Conservation (phyloP, 2,797 vertebrate genomes). For the Loriculus beryllinus region DNA sequence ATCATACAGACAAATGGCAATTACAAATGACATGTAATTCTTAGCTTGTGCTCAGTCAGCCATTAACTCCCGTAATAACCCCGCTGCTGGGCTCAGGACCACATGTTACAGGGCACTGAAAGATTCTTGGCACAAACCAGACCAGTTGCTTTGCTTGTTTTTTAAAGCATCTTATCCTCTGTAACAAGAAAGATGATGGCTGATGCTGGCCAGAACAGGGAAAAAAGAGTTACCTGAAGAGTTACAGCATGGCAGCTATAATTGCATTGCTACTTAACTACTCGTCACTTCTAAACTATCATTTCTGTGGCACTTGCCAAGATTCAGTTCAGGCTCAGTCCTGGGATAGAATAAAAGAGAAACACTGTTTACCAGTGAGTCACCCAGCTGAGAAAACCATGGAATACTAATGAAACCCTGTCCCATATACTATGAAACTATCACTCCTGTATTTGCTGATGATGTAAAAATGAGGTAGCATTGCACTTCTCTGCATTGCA, state of each 20-base stretch:
- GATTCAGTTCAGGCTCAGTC: not conserved
- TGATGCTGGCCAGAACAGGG: not conserved
- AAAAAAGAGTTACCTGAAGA: constrained; percentile 12
- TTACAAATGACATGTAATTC: constrained; percentile 51
- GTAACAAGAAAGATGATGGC: not conserved
- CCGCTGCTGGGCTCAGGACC: not conserved
- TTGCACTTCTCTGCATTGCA: not conserved
- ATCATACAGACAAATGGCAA: constrained; percentile 44
- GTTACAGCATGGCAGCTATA: not conserved
- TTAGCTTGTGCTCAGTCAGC: constrained; percentile 21
- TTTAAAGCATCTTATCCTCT: not conserved
- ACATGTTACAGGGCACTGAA: not conserved
- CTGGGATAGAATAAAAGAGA: not conserved
- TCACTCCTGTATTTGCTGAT: not conserved
- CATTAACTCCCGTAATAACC: not conserved
- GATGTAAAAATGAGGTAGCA: not conserved
- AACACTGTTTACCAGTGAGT: not conserved
- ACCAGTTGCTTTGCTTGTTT: constrained; percentile 28
- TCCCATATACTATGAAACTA: not conserved
- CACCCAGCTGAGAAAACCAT: not conserved
- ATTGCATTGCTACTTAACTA: not conserved
- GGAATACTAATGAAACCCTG: not conserved
- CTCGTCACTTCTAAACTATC: not conserved
- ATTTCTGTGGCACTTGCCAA: not conserved
- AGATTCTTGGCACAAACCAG: constrained; percentile 12